phyloP scores from a whole-genome alignment of 64 coral and sea anemone species.

The Montipora efflorescens region DNA sequence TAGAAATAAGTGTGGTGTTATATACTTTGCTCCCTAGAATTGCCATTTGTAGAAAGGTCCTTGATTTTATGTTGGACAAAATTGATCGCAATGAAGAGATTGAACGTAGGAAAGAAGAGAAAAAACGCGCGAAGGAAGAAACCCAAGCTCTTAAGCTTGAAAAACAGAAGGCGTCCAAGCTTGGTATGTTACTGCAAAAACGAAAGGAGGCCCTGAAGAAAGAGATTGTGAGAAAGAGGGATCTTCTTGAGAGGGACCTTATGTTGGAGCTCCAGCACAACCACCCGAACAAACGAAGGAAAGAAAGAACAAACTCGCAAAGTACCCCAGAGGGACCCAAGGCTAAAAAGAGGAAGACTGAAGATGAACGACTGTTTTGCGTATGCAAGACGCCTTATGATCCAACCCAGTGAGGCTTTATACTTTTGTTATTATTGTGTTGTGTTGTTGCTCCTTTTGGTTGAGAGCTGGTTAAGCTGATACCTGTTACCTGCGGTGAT shows the following conservation, averaged over 20 bases:
- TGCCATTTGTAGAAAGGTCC: conserved; percentile 77
- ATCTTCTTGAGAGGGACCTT: conserved; percentile 90
- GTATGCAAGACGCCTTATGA: conserved; percentile 94
- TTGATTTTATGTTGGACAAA: conserved; percentile 91
- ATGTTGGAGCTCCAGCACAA: conserved; percentile 64
- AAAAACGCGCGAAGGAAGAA: conserved; percentile 77
- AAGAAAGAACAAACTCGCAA: conserved; percentile 23
- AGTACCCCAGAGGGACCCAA: conserved; percentile 24
- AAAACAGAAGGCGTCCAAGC: conserved; percentile 73
- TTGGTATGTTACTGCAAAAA: conserved; percentile 86
- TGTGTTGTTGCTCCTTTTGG: too few species aligned
- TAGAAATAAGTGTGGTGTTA: not conserved
- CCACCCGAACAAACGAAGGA: conserved; percentile 1
- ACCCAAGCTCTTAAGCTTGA: conserved; percentile 70
- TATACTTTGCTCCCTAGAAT: conserved; percentile 43
- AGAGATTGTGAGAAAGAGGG: conserved; percentile 87
- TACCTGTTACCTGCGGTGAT: too few species aligned
- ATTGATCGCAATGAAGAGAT: conserved; percentile 92
- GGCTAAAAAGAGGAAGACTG: conserved; percentile 72
- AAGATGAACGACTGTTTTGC: conserved; percentile 86
- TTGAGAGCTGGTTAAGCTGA: too few species aligned
- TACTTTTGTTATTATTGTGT: not conserved
- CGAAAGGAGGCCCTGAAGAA: conserved; percentile 91
- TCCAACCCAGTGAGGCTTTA: conserved; percentile 77
- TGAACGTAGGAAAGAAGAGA: conserved; percentile 80